Conservation (phyloP, 2,888 invertebrate genomes). For the Lithophane leautieri region DNA sequence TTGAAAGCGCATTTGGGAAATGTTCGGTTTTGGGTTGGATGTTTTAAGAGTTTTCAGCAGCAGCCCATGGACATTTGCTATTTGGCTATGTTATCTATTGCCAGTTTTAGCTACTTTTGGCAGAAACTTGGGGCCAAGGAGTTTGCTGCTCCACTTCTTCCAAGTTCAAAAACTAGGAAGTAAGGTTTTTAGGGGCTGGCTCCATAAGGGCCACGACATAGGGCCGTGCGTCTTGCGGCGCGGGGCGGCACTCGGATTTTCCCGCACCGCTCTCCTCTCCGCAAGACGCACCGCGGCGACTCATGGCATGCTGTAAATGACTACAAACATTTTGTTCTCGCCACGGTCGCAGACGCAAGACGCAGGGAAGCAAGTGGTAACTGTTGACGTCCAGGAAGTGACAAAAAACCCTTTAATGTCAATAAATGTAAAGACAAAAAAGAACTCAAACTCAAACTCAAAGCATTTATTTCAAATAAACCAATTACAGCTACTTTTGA, state of each 20-base stretch:
- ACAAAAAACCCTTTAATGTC: conserved; percentile 24
- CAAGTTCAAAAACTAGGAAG: not conserved
- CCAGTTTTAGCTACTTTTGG: not conserved
- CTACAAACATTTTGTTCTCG: too few species aligned
- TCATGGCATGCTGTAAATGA: too few species aligned
- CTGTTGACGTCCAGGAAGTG: conserved; percentile 7
- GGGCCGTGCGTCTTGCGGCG: too few species aligned
- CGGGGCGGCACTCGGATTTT: too few species aligned
- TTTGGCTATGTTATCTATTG: not conserved
- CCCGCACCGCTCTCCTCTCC: too few species aligned
- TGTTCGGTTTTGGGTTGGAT: not conserved
- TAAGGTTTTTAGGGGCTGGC: not conserved
- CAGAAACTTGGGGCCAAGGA: not conserved
- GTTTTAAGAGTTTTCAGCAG: not conserved
- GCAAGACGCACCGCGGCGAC: too few species aligned
- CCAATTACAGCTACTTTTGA: too few species aligned
- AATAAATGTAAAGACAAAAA: too few species aligned
- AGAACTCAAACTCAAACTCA: too few species aligned
- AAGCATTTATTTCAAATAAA: too few species aligned
- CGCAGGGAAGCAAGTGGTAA: not conserved
- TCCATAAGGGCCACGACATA: not conserved
- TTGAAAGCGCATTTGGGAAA: not conserved
- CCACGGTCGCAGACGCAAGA: too few species aligned
- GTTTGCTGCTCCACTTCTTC: not conserved
- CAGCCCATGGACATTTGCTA: not conserved